Percentiles rank a stretch among this genome's conserved stretches.
These are phyloP conservation scores for Palloptera scutellata DNA, from an alignment of 2,888 invertebrate species.

Conservation along the genomic window DNA sequence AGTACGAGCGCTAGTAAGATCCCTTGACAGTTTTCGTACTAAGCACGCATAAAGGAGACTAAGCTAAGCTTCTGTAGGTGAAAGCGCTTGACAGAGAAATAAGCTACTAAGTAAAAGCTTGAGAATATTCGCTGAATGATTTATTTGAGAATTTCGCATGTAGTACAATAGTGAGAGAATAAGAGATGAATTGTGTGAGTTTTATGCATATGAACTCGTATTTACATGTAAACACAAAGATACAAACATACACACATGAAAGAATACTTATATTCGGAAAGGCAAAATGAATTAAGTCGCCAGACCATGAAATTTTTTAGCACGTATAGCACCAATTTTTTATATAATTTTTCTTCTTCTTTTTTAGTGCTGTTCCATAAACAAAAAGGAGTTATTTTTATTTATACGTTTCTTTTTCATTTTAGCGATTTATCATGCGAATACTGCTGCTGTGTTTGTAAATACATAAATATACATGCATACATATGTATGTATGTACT, in stretches of 20 bases:
- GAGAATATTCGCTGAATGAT: constrained; percentile 46
- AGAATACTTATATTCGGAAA: constrained; percentile 16
- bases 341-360: constrained; percentile 12
- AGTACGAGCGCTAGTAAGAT: neutral
- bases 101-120: constrained; percentile 14
- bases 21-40: neutral
- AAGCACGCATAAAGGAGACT: neutral
- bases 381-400: constrained; percentile 13
- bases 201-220: constrained; percentile 1
- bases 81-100: constrained; percentile 7
- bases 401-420: constrained; percentile 39
- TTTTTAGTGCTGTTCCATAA: constrained; percentile 22
- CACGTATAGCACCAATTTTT: constrained; percentile 59
- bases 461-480: neutral
- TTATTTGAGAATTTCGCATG: constrained; percentile 50
- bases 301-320: constrained; percentile 62
- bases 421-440: constrained; percentile 57
- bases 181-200: constrained; percentile 26
- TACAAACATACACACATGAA: neutral
- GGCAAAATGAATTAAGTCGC: constrained; percentile 57
- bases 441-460: constrained; percentile 43
- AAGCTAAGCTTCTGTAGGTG: neutral
- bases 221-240: neutral
- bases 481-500: neutral
- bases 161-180: constrained; percentile 26